Evolutionary conservation across 2,113 vertebrate species (phyloP), one percentile per base, ranked within the genome.

Genomic region (Coturnix japonica): DNA sequence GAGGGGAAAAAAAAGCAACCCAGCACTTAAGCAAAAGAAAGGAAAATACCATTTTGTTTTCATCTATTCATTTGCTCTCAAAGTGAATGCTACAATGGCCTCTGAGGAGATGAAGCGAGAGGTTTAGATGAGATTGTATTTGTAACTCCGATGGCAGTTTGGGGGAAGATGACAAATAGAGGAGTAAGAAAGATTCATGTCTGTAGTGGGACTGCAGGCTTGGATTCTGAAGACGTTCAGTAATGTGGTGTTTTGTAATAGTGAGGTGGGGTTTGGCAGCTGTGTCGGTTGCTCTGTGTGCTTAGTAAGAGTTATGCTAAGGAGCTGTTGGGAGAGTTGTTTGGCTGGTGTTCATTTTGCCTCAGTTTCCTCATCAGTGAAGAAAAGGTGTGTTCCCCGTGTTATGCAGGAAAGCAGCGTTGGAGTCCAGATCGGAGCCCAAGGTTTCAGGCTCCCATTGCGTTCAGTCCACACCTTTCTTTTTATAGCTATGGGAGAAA

Each of bases 401-500:
- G n/a, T 66, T 73, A 14, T 0, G 4, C 35, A 71, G 60, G 57
- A 81, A 75, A 71, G 53, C 17, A 4, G 41, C 79, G n/a, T 95
- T 73, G 60, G 54, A 91, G 43, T 47, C 43, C 16, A 64, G 39
- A 89, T 92, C 28, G 91, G 79, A 89, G 87, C 53, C 82, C 51
- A 76, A 26, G 72, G 43, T 65, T 87, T 91, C 56, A 87, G 71
- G 30, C 75, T 89, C 80, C 20, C 39, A 41, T 60, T 57, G 18
- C 2, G 6, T 76, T 80, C 60, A 80, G 81, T 81, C 92, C 79
- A 75, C 78, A 56, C 80, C 76, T 92, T 91, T 71, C 84, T 89
- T 93, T 94, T 94, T 93, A 89, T 91, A 94, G 79, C 72, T 81
- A 3, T 77, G 91, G 75, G 89, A n/a, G 90, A 95, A 82, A 78